Evolutionary conservation across 2,888 invertebrate species (phyloP), one percentile per base, ranked within the genome.

Genomic region (Dione vanillae): DNA sequence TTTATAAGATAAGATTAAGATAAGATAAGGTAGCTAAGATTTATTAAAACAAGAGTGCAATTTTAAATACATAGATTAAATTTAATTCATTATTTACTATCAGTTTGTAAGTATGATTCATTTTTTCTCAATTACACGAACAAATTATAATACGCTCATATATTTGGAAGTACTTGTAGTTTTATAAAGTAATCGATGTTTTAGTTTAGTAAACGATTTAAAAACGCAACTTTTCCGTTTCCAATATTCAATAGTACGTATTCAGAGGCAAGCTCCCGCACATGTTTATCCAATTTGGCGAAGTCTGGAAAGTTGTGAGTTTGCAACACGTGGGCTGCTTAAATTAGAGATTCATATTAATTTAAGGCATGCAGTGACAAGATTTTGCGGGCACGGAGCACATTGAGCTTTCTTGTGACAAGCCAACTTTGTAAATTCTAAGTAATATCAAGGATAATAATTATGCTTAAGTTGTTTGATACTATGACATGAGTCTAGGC

Each of bases 261-360:
- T 70, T 66, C 71, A 47, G 79, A 79, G 76, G 77, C 82, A 80
- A 86, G 86, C 86, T 79, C 82, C 83, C 86, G 89, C 91, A 90
- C 91, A 90, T 92, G 92, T 91, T 92, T 89, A 92, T 92, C 91
- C 90, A 92, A 92, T 92, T 92, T 91, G 88, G 88, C 88, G 89
- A 82, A 86, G 92, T 92, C 92, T 92, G 92, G 90, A 89, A 92
- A 93, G 92, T 92, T 93, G 91, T 78, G 88, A 90, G 90, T 84
- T 88, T 83, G 91, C 89, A 92, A 88, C 92, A 92, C 90, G 90
- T 93, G 92, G 88, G 89, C 84, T 85, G 88, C 86, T 84, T 87
- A 91, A 92, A 93, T 92, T 92, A 91, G 90, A 89, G 90, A 92
- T 93, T 92, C 91, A 92, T 93, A 91, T 91, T 92, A 92, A 93